These are phyloP conservation scores for Drosophila parabipectinata DNA, from an alignment of 1,140 invertebrate genomes.

Conservation along the genomic window DNA sequence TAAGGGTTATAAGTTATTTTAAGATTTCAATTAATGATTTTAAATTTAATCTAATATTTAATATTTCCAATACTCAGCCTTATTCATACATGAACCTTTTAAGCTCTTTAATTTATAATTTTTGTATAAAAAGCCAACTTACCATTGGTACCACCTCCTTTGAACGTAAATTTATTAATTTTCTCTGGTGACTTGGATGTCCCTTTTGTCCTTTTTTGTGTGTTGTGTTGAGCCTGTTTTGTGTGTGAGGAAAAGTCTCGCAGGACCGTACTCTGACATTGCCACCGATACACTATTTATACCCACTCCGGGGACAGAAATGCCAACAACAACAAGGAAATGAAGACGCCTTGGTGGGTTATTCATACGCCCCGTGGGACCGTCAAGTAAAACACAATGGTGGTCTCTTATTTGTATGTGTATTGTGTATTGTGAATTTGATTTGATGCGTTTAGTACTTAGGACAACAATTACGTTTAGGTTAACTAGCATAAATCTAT, in stretches of 20 bases:
- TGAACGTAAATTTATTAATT: background rate
- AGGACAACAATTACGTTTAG: slow-evolving; percentile 71
- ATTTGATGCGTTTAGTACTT: slow-evolving; percentile 52
- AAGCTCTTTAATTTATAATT: no score
- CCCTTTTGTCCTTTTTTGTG: background rate
- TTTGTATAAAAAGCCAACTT: background rate
- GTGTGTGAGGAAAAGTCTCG: slow-evolving; percentile 2
- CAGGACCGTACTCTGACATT: background rate
- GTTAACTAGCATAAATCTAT: slow-evolving; percentile 75
- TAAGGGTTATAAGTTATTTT: no score
- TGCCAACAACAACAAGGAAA: background rate
- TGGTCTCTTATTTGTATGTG: slow-evolving; percentile 18
- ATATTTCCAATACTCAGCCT: no score
- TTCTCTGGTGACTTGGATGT: background rate
- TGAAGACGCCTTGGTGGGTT: slow-evolving; percentile 29
- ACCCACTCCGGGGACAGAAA: slow-evolving; percentile 2
- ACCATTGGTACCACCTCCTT: background rate
- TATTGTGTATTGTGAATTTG: slow-evolving; percentile 38
- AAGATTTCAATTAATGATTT: no score
- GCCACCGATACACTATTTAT: slow-evolving; percentile 11
- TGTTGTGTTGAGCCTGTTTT: background rate
- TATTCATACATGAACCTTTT: no score
- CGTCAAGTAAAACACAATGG: slow-evolving; percentile 4
- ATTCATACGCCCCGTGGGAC: slow-evolving; percentile 44
- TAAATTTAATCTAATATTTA: no score